Conservation (phyloP, 2,888 invertebrate genomes). For the Odontocerum albicorne region DNA sequence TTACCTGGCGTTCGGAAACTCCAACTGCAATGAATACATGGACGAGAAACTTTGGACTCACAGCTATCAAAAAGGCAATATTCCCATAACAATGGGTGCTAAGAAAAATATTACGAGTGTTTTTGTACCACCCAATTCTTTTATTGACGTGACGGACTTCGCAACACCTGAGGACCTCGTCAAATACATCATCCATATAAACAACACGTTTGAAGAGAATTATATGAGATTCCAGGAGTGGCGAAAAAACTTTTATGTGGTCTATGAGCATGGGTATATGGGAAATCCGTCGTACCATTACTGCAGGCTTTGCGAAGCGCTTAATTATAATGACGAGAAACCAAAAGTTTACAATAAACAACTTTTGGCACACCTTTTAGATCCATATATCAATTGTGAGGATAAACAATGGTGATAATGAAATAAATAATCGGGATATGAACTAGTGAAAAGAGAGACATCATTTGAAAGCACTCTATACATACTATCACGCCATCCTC, state of each 20-base stretch:
- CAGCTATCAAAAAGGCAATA: slow-evolving; percentile 61
- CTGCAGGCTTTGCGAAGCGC: slow-evolving; percentile 60
- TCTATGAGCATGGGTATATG: slow-evolving; percentile 71
- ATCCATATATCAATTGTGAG: slow-evolving; percentile 20
- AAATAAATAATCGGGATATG: background rate
- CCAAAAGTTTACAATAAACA: slow-evolving; percentile 45
- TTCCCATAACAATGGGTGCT: slow-evolving; percentile 69
- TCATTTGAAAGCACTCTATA: no score
- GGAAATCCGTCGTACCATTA: slow-evolving; percentile 61
- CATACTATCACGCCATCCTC: no score
- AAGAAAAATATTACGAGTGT: slow-evolving; percentile 46
- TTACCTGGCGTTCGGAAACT: slow-evolving; percentile 71
- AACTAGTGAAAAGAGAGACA: no score
- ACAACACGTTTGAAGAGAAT: slow-evolving; percentile 44
- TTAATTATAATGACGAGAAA: slow-evolving; percentile 51
- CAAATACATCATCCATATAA: slow-evolving; percentile 53
- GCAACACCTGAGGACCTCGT: slow-evolving; percentile 55
- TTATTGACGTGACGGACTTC: slow-evolving; percentile 61
- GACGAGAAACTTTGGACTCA: slow-evolving; percentile 73
- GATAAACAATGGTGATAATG: background rate
- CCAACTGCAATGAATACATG: slow-evolving; percentile 68
- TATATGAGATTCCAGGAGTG: slow-evolving; percentile 57
- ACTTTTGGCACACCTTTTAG: slow-evolving; percentile 34
- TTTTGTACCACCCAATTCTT: slow-evolving; percentile 65
- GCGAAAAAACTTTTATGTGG: slow-evolving; percentile 58